A percentile compares a stretch with the other conserved stretches of the same genome.
Evolutionary conservation across 2,113 vertebrate genomes (phyloP).

Genomic region (Thamnophis sirtalis): DNA sequence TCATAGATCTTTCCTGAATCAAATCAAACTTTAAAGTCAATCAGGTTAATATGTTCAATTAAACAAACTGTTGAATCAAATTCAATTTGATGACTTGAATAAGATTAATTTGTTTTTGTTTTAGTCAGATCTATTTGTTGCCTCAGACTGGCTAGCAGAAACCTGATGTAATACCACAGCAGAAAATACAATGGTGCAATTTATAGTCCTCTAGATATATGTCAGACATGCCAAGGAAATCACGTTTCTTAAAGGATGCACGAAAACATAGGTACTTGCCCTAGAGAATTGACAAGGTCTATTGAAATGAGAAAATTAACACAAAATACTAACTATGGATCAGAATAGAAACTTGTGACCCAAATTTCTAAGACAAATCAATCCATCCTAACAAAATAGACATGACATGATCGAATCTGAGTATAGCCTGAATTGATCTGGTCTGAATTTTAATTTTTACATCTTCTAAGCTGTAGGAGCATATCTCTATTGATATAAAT

Average conservation of each 20-base stretch:
- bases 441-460: conserved; percentile 39
- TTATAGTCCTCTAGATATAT: neutral
- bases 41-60: neutral
- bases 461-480: conserved; percentile 23
- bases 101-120: neutral
- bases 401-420: neutral
- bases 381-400: conserved; percentile 27
- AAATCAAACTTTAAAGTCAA: neutral
- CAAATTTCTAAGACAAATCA: conserved; percentile 14
- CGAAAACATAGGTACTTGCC: conserved; percentile 6
- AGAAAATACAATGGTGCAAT: neutral
- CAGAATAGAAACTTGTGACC: conserved; percentile 16
- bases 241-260: neutral
- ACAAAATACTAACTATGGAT: neutral
- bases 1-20: neutral
- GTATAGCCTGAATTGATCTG: conserved; percentile 19
- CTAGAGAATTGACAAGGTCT: conserved; percentile 28
- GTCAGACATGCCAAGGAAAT: conserved; percentile 33
- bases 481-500: conserved; percentile 49
- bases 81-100: neutral
- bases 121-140: neutral
- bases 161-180: neutral
- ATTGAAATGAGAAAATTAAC: conserved; percentile 4
- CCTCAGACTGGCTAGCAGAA: neutral
- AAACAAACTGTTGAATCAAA: neutral